These are phyloP conservation scores for Pavo muticus DNA, from an alignment of 2,113 vertebrate genomes.

Conservation along the genomic window DNA sequence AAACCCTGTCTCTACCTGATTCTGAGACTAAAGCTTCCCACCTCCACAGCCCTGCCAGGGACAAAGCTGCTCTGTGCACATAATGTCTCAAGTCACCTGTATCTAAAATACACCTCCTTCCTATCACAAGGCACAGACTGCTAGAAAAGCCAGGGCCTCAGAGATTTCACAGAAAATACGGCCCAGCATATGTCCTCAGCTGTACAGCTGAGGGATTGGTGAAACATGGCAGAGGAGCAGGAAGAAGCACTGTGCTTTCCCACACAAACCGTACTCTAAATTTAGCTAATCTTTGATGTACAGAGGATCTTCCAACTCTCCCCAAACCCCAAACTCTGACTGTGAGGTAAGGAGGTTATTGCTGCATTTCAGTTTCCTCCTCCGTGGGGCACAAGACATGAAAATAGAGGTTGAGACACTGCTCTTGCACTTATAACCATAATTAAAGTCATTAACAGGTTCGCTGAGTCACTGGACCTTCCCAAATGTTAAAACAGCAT, in stretches of 20 bases:
- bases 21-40: neutral
- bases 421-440: neutral
- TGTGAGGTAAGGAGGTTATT: neutral
- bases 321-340: neutral
- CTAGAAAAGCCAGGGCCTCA: neutral
- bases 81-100: neutral
- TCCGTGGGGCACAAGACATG: fast-evolving
- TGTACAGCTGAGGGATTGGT: fast-evolving
- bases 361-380: neutral
- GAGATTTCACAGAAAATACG: neutral
- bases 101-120: neutral
- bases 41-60: neutral
- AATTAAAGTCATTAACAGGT: neutral
- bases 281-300: neutral
- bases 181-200: neutral
- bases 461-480: fast-evolving
- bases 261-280: neutral
- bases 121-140: neutral
- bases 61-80: neutral
- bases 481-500: neutral
- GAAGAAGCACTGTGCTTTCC: neutral
- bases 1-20: neutral
- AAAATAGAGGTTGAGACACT: neutral
- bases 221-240: fast-evolving
- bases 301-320: neutral